Evolutionary conservation across 2,113 vertebrate species (phyloP).

Genomic region (Elephantulus edwardii): DNA sequence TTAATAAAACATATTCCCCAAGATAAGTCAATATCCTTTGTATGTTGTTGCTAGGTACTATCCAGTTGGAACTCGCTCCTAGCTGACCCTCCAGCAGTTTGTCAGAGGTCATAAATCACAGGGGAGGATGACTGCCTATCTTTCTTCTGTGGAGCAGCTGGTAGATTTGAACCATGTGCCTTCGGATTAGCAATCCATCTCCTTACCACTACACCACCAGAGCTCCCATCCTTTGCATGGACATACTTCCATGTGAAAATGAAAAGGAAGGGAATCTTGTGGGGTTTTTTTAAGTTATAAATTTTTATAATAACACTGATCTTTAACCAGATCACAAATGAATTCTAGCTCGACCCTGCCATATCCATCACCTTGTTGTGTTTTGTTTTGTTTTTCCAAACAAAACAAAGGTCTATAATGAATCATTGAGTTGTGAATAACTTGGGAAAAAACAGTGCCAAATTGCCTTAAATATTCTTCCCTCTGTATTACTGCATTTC

Average conservation of each 20-base stretch:
- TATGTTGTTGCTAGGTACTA: not conserved
- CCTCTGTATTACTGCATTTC: not conserved
- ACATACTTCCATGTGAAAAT: not conserved
- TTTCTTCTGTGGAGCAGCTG: no score
- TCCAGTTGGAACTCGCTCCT: no score
- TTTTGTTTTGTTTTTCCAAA: constrained; percentile 15
- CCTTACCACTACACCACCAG: no score
- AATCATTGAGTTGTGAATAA: not conserved
- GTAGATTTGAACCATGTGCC: no score
- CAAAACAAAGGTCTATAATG: not conserved
- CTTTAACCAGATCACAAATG: not conserved
- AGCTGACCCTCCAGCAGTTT: no score
- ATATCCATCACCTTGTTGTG: not conserved
- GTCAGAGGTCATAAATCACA: no score
- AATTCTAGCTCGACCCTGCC: not conserved
- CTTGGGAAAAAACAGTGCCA: not conserved
- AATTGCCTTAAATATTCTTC: not conserved
- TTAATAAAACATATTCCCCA: not conserved
- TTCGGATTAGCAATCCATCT: no score
- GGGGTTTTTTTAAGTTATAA: constrained; percentile 28
- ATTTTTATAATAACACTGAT: not conserved
- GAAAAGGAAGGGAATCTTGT: not conserved
- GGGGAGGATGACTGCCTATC: no score
- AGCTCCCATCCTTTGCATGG: no score
- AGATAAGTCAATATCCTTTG: constrained; percentile 1